These are phyloP conservation scores for Dicrurus megarhynchus DNA, from an alignment of 2,113 vertebrate genomes.

Conservation along the genomic window DNA sequence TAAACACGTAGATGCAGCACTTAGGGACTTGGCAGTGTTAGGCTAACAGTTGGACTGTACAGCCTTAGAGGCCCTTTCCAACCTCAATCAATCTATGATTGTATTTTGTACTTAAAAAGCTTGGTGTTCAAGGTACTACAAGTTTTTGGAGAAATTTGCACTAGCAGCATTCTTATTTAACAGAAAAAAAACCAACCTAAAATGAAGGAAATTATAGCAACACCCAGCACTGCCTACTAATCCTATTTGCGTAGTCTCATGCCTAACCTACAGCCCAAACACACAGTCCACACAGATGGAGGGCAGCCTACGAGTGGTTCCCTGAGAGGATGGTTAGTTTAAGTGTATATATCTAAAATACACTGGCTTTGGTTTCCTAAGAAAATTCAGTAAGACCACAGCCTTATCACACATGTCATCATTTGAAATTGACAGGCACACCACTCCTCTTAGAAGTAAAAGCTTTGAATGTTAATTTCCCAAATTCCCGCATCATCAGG, in stretches of 20 bases:
- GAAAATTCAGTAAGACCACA: not conserved
- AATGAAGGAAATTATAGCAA: not conserved
- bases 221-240: rapidly evolving
- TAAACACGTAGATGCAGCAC: not conserved
- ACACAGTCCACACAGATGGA: not conserved
- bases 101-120: not conserved
- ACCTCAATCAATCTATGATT: not conserved
- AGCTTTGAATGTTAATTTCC: conserved; percentile 22
- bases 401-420: not conserved
- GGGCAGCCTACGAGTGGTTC: not conserved
- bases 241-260: not conserved
- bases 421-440: not conserved
- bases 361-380: not conserved
- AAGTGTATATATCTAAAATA: not conserved
- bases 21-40: not conserved
- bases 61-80: not conserved
- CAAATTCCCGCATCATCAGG: not conserved
- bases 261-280: not conserved
- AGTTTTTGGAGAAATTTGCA: not conserved
- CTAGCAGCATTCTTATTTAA: not conserved
- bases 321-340: not conserved
- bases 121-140: not conserved
- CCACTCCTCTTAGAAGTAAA: not conserved
- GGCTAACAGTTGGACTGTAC: not conserved
- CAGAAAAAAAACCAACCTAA: not conserved